phyloP scores from a whole-genome alignment of 2,797 vertebrate genomes.

The Echeneis naucrates region DNA sequence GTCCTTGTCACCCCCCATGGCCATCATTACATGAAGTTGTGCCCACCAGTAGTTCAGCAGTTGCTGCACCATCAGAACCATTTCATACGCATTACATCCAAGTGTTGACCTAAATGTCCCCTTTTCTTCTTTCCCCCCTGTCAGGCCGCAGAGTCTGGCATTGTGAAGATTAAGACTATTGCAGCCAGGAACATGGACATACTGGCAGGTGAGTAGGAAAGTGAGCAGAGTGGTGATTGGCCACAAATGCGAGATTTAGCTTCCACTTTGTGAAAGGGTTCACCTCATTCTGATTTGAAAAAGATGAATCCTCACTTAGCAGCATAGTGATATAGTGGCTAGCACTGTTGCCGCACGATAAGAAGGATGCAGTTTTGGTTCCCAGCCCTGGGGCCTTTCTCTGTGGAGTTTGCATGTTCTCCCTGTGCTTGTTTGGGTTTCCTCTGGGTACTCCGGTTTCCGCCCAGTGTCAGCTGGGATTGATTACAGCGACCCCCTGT shows the following conservation, averaged over 20 bases:
- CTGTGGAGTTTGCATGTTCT: no score
- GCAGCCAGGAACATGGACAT: slow-evolving; percentile 94
- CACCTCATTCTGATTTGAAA: slow-evolving; percentile 3
- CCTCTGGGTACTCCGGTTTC: no score
- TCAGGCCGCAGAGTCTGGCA: slow-evolving; percentile 98
- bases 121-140: slow-evolving; percentile 59
- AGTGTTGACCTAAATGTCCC: slow-evolving; percentile 32
- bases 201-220: slow-evolving; percentile 89
- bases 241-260: background rate
- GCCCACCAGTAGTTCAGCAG: background rate
- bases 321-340: no score
- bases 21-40: slow-evolving; percentile 27
- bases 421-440: no score
- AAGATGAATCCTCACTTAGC: background rate
- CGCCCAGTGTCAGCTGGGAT: no score
- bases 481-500: no score
- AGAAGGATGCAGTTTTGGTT: no score
- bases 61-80: slow-evolving; percentile 26
- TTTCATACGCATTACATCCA: slow-evolving; percentile 3
- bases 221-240: background rate
- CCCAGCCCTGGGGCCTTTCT: no score
- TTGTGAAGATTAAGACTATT: slow-evolving; percentile 99
- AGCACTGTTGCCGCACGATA: no score
- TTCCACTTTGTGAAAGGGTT: background rate
- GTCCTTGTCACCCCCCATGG: slow-evolving; percentile 16